Conservation (phyloP, 1,140 invertebrate genomes). For the Lethrus apterus region DNA sequence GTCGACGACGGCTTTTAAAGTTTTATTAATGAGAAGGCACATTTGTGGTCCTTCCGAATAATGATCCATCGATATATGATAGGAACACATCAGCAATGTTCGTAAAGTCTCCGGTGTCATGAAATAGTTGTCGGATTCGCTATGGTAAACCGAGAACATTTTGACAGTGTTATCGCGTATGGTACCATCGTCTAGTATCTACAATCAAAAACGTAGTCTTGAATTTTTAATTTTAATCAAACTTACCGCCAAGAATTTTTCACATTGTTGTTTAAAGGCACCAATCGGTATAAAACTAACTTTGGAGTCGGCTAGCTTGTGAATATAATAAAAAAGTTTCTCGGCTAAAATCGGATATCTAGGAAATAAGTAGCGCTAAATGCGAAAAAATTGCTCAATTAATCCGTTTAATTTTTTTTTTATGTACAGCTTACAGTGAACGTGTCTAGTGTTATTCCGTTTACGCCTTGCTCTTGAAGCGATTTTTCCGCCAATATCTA, state of each 20-base stretch:
- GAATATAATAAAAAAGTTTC: slow-evolving; percentile 58
- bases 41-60: slow-evolving; percentile 56
- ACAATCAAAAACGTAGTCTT: slow-evolving; percentile 4
- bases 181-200: slow-evolving; percentile 38
- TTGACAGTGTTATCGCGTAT: slow-evolving; percentile 32
- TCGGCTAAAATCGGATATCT: slow-evolving; percentile 63
- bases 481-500: slow-evolving; percentile 57
- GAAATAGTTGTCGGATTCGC: slow-evolving; percentile 40
- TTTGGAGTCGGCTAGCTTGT: slow-evolving; percentile 50
- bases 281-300: slow-evolving; percentile 51
- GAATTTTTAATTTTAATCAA: slow-evolving; percentile 1
- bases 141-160: slow-evolving; percentile 44
- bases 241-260: slow-evolving; percentile 53
- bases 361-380: slow-evolving; percentile 68
- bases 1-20: slow-evolving; percentile 59
- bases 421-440: slow-evolving; percentile 47
- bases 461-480: slow-evolving; percentile 54
- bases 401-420: not conserved
- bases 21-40: slow-evolving; percentile 54
- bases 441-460: slow-evolving; percentile 55
- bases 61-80: slow-evolving; percentile 68
- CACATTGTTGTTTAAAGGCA: slow-evolving; percentile 62
- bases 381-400: slow-evolving; percentile 3
- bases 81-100: slow-evolving; percentile 59
- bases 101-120: slow-evolving; percentile 53